phyloP scores from a whole-genome alignment of 2,797 vertebrate species.

The Neoniphon sammara region DNA sequence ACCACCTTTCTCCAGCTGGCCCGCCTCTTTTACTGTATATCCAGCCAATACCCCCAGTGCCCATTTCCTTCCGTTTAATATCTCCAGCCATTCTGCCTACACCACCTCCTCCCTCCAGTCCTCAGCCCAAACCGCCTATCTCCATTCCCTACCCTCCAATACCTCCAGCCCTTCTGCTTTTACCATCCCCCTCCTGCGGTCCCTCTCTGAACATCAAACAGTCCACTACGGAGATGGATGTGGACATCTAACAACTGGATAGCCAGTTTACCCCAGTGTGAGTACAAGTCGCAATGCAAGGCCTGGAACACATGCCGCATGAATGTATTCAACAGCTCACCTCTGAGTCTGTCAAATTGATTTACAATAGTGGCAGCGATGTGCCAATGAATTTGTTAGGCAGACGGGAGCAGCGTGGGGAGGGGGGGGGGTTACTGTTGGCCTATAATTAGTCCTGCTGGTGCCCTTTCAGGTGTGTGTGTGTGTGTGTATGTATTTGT shows the following conservation, averaged over 20 bases:
- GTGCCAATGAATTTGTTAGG: slow-evolving; percentile 68
- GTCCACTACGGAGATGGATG: slow-evolving; percentile 67
- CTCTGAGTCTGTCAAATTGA: slow-evolving; percentile 63
- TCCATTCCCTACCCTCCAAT: slow-evolving; percentile 52
- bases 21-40: slow-evolving; percentile 32
- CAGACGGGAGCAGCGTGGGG: slow-evolving; percentile 37
- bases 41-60: slow-evolving; percentile 45
- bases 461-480: slow-evolving; percentile 38
- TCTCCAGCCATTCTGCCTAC: slow-evolving; percentile 37
- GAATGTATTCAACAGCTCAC: slow-evolving; percentile 67
- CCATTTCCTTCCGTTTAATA: slow-evolving; percentile 60
- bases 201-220: slow-evolving; percentile 70
- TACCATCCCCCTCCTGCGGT: slow-evolving; percentile 21
- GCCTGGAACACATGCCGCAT: slow-evolving; percentile 45
- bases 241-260: slow-evolving; percentile 64
- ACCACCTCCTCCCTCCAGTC: slow-evolving; percentile 12
- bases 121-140: slow-evolving; percentile 26
- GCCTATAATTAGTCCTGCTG: slow-evolving; percentile 71
- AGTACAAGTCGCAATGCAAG: slow-evolving; percentile 48
- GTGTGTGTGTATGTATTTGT: slow-evolving; percentile 45
- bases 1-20: slow-evolving; percentile 10
- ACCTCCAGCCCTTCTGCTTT: slow-evolving; percentile 46
- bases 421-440: slow-evolving; percentile 52
- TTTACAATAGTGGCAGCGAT: slow-evolving; percentile 63
- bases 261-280: slow-evolving; percentile 57